Conservation (phyloP, 2,113 vertebrate species). For the Odontophorus gujanensis region DNA sequence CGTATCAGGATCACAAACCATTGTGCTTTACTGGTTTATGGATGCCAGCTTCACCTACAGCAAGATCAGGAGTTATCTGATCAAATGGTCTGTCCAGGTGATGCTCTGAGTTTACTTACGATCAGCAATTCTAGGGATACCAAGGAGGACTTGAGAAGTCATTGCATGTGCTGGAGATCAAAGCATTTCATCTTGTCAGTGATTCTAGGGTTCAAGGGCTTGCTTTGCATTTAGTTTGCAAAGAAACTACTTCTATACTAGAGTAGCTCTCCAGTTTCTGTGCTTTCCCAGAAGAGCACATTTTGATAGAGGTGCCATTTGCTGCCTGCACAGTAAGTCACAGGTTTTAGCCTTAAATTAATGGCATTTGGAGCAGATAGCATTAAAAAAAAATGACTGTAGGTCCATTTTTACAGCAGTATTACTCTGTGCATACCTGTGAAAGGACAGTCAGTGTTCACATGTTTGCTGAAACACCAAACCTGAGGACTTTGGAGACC, state of each 20-base stretch:
- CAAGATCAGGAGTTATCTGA: not conserved
- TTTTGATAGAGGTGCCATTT: not conserved
- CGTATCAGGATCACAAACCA: not conserved
- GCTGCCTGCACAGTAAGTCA: not conserved
- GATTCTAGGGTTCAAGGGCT: not conserved
- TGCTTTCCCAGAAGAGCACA: not conserved
- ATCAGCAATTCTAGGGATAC: not conserved
- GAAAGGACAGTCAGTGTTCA: not conserved
- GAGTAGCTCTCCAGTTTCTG: not conserved
- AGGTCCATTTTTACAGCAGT: not conserved
- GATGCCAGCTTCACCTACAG: not conserved
- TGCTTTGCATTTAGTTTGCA: not conserved
- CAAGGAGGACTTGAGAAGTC: not conserved
- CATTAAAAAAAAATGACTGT: not conserved
- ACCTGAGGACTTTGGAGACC: not conserved
- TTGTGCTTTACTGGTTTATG: not conserved
- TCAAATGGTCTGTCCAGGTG: not conserved
- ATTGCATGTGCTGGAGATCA: not conserved
- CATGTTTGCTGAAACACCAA: not conserved
- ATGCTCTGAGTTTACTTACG: not conserved
- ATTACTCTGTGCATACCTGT: not conserved
- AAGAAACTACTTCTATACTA: not conserved
- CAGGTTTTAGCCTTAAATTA: not conserved
- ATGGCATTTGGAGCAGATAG: not conserved
- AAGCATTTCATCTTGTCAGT: not conserved